Base-by-base conservation (phyloP, 2,797 vertebrate genomes). In the Oceanodroma leucorhoa region DNA sequence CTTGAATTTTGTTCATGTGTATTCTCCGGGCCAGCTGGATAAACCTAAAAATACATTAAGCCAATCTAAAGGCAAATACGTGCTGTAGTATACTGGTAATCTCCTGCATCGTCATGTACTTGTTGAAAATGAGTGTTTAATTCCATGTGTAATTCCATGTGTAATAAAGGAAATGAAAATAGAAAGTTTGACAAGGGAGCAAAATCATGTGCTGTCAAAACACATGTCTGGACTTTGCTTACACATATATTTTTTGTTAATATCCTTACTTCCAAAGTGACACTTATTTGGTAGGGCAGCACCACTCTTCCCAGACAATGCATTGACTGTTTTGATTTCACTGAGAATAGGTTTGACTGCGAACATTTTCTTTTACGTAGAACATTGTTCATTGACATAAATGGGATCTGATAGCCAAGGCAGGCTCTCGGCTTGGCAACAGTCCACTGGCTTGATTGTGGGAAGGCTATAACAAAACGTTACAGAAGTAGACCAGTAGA, bases 261-360 rank as follows among this genome's bases (percentile, higher is more conserved):
- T 87, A 86, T 78, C 36, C 51, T 78, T 94, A 41, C 61, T 96
- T 94, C 50, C 57, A 76, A 92, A 87, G 60, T 86, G 94, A 87
- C 61, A 40, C 84, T 92, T 93, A 92, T 91, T 90, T 93, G 54
- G 72, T 86, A 85, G 75, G 87, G 91, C 81, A 93, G 55, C 43
- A 54, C 61, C n/a, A 48, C 50, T 91, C 87, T 81, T 92, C 40
- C 61, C 43, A 91, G 84, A 88, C 53, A 96, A 54, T 83, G 79
- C 67, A 78, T 36, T 89, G 93, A 71, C 83, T 93, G 45, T 93
- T 96, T 92, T 91, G 84, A 81, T 95, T 95, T 94, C 69, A 30
- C 82, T n/a, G 69, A 86, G 75, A 87, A 88, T 29, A 89, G 84
- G 89, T 96, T 83, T 89, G 84, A 91, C 94, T 91, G 78, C 0